Base-by-base conservation (phyloP, 64 coral and sea anemone species). In the Trachythela sp. region DNA sequence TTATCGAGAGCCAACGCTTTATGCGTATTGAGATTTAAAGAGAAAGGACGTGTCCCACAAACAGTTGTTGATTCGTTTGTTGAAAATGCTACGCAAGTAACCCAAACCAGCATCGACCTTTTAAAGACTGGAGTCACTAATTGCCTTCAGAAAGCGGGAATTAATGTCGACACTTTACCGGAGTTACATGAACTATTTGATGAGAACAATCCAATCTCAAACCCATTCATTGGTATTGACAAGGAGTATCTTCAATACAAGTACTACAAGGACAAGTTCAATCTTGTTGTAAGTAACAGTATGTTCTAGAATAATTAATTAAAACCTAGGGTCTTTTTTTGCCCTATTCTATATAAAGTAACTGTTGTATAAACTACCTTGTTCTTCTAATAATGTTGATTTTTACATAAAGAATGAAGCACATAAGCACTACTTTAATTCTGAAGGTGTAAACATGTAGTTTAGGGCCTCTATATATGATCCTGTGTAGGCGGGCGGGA, bases 211-310 rank as follows among this genome's bases (percentile, higher is more conserved):
- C 36, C 39, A 67, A 68, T 88, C 29, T 88, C n/a, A 42, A 35
- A 37, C 24, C 50, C 86, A 56, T 67, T 40, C 54, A 88, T 32
- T 15, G 58, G 52, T 40, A 68, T 88, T 32, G 86, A 88, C 56
- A 88, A 34, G 39, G 86, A 88, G 56, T 67, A 24, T 9, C 39
- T 70, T 56, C 86, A 88, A 70, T 70, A 88, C 54, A 52, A 88
- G 39, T 88, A 88, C 86, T 88, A 88, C 86, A 88, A 88, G 52
- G 52, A 88, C 6, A 52, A 88, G 15, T 70, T 88, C 39, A 39
- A 67, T 88, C 86, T 88, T 88, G 86, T 88, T 52, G 86, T 88
- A 68, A 88, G 86, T 88, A n/a, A 88, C n/a, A n/a, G n/a, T n/a
- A n/a, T n/a, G n/a, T n/a, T n/a, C n/a, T n/a, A n/a, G n/a, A n/a